Percentiles rank a stretch among this genome's conserved stretches.
These are phyloP conservation scores for Scaptomyza hsui DNA, from an alignment of 1,140 invertebrate species.

Conservation along the genomic window DNA sequence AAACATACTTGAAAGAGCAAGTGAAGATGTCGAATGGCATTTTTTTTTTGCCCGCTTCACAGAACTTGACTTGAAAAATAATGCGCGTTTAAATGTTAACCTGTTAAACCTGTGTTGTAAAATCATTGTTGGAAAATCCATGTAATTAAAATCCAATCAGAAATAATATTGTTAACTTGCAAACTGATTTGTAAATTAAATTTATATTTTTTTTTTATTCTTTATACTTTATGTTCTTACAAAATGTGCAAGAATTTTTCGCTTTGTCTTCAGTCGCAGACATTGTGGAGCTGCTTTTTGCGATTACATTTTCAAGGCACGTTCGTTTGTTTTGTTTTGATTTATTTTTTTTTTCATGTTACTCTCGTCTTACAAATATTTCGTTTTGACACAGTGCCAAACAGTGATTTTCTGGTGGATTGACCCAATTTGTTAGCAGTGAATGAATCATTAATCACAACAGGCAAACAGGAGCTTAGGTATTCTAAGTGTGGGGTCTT, in stretches of 20 bases:
- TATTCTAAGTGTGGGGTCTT: too few species aligned
- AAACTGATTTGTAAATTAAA: neutral
- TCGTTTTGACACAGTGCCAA: slow-evolving; percentile 46
- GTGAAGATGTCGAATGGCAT: slow-evolving; percentile 19
- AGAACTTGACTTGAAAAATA: slow-evolving; percentile 1
- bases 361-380: slow-evolving; percentile 34
- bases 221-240: neutral
- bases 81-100: neutral
- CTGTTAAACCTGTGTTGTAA: neutral
- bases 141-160: neutral
- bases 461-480: neutral
- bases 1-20: slow-evolving; percentile 2
- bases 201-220: neutral
- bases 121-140: neutral
- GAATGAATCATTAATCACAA: too few species aligned
- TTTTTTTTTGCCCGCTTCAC: neutral
- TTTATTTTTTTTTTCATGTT: slow-evolving; percentile 2
- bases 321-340: slow-evolving; percentile 32
- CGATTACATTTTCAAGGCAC: slow-evolving; percentile 29
- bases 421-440: slow-evolving; percentile 30
- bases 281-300: slow-evolving; percentile 13
- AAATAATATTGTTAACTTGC: neutral
- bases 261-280: slow-evolving; percentile 7
- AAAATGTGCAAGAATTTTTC: neutral
- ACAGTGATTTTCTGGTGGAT: slow-evolving; percentile 1